A percentile compares a stretch with the other conserved stretches of the same genome.
phyloP scores from a whole-genome alignment of 2,888 invertebrate species.

The Polia nebulosa region DNA sequence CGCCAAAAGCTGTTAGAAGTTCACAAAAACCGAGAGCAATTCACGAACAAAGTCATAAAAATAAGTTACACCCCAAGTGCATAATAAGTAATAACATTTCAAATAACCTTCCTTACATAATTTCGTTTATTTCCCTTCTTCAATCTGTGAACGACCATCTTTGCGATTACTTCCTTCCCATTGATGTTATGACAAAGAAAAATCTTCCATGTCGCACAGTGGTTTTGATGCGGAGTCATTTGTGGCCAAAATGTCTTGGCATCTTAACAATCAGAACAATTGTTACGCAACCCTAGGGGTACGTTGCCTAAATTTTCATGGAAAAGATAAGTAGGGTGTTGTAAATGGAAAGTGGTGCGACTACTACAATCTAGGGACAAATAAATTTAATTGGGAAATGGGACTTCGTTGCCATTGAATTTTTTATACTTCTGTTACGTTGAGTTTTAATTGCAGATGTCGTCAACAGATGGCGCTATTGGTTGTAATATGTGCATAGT shows the following conservation, averaged over 20 bases:
- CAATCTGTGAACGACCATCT: constrained; percentile 54
- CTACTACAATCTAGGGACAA: constrained; percentile 74
- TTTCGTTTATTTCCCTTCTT: constrained; percentile 52
- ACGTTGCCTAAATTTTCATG: constrained; percentile 57
- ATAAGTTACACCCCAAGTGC: constrained; percentile 28
- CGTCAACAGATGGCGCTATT: constrained; percentile 29
- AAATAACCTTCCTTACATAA: constrained; percentile 42
- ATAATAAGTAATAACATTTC: constrained; percentile 52
- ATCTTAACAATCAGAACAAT: constrained; percentile 46
- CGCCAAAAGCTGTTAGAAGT: background rate
- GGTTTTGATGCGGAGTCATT: constrained; percentile 42
- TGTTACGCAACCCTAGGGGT: constrained; percentile 40
- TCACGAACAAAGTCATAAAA: constrained; percentile 28
- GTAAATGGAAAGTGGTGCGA: constrained; percentile 71
- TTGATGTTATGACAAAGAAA: constrained; percentile 57
- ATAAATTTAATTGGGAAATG: constrained; percentile 75
- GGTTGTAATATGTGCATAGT: background rate
- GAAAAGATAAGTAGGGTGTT: constrained; percentile 70
- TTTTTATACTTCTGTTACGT: constrained; percentile 47
- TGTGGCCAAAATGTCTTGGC: constrained; percentile 53
- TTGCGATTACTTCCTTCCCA: constrained; percentile 58
- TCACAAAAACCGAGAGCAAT: constrained; percentile 3
- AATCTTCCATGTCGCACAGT: constrained; percentile 41
- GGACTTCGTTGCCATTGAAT: constrained; percentile 48
- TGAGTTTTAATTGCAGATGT: constrained; percentile 35